Base-by-base conservation (phyloP, 2,113 vertebrate genomes). In the Equus przewalskii region DNA sequence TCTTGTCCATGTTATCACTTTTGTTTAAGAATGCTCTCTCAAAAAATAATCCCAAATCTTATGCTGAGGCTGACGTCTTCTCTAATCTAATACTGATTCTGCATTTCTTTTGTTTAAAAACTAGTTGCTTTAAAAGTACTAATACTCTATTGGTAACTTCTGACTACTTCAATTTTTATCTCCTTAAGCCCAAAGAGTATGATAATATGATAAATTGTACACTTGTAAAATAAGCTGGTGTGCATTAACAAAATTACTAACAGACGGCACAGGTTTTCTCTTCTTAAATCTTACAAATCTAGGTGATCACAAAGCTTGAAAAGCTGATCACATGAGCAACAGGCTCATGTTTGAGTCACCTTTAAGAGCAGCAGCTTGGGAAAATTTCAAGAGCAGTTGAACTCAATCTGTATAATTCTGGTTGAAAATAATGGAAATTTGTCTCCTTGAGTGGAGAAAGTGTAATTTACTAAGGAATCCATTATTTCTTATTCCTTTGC, bases 161-260 rank as follows among this genome's bases (percentile, higher is more conserved):
- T 97, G 62, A 96, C 92, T 93, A 46, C 75, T 97, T 93, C 80
- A 94, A 41, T 81, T 96, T 98, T 96, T 96, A 86, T 95, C 76
- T 94, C 82, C 9, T 12, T 65, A 94, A 97, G 91, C 92, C 81
- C 30, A 15, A 94, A 97, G 70, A 46, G 85, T 97, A 92, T 96
- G 78, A 96, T 96, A 88, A 82, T 97, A 70, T 96, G 91, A 96
- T 94, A 96, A 94, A 87, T 97, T 13, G 19, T 96, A 85, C 90
- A 64, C 94, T 98, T 56, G 91, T 97, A 95, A 94, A 95, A 92
- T 97, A 97, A 95, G 83, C 90, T 95, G 92, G 62, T 83, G 24
- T 94, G 75, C 94, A 89, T 97, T 97, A 98, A 88, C 87, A 96
- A 92, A 97, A 98, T 97, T 93, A 58, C 91, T 97, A 96, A 90